Base-by-base conservation (phyloP, 2,113 vertebrate genomes). In the Galeopterus variegatus region DNA sequence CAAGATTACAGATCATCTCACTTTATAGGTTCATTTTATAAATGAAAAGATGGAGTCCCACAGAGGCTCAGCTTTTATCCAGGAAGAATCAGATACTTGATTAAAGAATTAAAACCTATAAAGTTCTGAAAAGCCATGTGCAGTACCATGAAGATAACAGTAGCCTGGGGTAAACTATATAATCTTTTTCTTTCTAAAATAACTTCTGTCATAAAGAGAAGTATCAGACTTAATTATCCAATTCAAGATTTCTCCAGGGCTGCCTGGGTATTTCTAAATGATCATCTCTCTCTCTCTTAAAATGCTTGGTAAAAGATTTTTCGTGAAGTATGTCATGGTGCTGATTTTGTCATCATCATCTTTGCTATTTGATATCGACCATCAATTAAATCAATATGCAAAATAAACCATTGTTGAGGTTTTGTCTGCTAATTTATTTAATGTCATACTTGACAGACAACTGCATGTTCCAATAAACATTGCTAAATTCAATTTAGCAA, bases 171-270 rank as follows among this genome's bases (percentile, higher is more conserved):
- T 62, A 72, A 67, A 62, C n/a, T 48, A 36, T 50, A 18, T 21
- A 75, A 72, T 89, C 18, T 91, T 33, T 52, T 81, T 60, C 36
- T 86, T 48, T 62, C 26, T 11, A 92, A 96, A 85, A 82, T 31
- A 60, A 76, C 11, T 8, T 70, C 9, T 54, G 19, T 54, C 50
- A 56, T 77, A 92, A 92, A 90, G 28, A 84, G 67, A 92, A 58
- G 3, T 45, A 36, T 33, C 67, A 67, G 33, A 58, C 65, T 4
- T 72, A 77, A 80, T 90, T 50, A 90, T 76, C 18, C 19, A 93
- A 28, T 69, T 9, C 12, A 69, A 87, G n/a, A 62, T 79, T 88
- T 58, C 7, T 93, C 18, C 48, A 79, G 41, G 17, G n/a, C 58
- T 65, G 0, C 26, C 45, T 83, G 48, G 28, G 10, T 50, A 31